A percentile compares a stretch with the other conserved stretches of the same genome.
Conservation (phyloP, 2,888 invertebrate species). For the Alsophila aescularia region DNA sequence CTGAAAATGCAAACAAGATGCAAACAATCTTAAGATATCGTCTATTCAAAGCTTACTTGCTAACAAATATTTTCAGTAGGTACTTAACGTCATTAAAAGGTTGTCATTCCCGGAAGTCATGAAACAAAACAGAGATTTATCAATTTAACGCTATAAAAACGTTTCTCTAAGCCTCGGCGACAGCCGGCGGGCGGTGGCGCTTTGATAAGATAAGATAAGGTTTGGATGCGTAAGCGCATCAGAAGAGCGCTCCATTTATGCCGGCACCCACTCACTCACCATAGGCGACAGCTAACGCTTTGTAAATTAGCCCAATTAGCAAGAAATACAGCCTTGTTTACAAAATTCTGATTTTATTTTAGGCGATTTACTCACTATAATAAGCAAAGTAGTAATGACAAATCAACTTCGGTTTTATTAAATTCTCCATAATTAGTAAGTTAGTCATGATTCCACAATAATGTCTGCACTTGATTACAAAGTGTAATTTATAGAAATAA, state of each 20-base stretch:
- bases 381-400: not conserved
- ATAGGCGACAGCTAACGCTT: slow-evolving; percentile 42
- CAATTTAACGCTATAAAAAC: slow-evolving; percentile 54
- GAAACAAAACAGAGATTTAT: slow-evolving; percentile 36
- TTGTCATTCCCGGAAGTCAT: slow-evolving; percentile 39
- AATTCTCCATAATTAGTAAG: not conserved
- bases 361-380: slow-evolving; percentile 22
- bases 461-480: not conserved
- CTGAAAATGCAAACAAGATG: not conserved
- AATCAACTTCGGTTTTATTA: not conserved
- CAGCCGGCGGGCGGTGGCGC: slow-evolving; percentile 41
- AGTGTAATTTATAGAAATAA: not conserved
- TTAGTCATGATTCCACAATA: not conserved
- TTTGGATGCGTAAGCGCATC: slow-evolving; percentile 11
- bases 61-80: slow-evolving; percentile 4
- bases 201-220: slow-evolving; percentile 55
- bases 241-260: slow-evolving; percentile 41
- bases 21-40: no score
- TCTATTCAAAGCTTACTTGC: no score
- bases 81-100: slow-evolving; percentile 14
- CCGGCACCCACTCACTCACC: slow-evolving; percentile 46
- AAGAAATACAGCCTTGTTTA: slow-evolving; percentile 32
- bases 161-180: slow-evolving; percentile 42
- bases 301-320: slow-evolving; percentile 34
- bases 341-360: slow-evolving; percentile 19